Evolutionary conservation across 2,113 vertebrate species (phyloP), one percentile per base, ranked within the genome.

Genomic region (Cynocephalus volans): DNA sequence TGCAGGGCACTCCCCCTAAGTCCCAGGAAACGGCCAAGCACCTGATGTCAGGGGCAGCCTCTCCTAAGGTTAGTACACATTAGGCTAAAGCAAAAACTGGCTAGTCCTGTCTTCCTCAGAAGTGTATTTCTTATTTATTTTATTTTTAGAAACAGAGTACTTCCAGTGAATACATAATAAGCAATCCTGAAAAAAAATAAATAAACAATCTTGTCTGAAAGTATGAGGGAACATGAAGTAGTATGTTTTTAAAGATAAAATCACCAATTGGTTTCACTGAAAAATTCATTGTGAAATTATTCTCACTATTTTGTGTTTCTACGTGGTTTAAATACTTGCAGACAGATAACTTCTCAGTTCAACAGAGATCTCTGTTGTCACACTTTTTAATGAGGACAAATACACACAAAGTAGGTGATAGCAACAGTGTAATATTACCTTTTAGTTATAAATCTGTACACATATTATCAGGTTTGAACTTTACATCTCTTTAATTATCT

Each of bases 91-190:
- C 15, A 15, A 36, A 87, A 36, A 54, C 28, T 41, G 48, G 10
- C 23, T 67, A 6, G 18, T n/a, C 6, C 28, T 52, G 19, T 24
- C 50, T 97, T 88, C 69, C 84, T 86, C 28, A 19, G 14, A 92
- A 95, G 18, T 93, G 8, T 10, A 23, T 73, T 21, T 94, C 77
- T 88, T 90, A 48, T 45, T 80, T 80, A 24, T 62, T 90, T 77
- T 77, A 33, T 85, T 91, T 88, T 86, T 88, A 96, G 80, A 87
- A 96, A 79, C 7, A 86, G 11, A 64, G 9, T 1, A 84, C 12
- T 56, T 69, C 5, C 18, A 91, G 19, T 65, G 11, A 62, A n/a
- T 28, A 69, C 13, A n/a, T 67, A 15, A 33, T 56, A 75, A 86
- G 36, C 14, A 19, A 45, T 83, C 7, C 41, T 41, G 41, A 41